phyloP scores from a whole-genome alignment of 2,888 invertebrate genomes.

The Eristalinus sepulchralis region DNA sequence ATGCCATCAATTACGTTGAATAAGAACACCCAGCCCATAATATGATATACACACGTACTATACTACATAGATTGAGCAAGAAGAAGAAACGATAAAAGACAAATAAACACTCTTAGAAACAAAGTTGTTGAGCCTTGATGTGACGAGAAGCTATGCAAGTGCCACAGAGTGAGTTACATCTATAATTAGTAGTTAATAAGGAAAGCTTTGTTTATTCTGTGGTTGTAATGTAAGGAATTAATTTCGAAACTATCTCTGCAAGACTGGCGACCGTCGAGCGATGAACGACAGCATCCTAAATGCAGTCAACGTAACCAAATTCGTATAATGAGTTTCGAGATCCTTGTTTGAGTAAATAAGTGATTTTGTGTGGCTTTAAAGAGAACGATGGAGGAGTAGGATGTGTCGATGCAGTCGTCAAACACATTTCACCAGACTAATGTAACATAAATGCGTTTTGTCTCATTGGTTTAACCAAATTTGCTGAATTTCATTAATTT shows the following conservation, averaged over 20 bases:
- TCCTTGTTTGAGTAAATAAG: conserved; percentile 27
- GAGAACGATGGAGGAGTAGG: background rate
- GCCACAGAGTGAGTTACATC: conserved; percentile 46
- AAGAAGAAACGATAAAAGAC: conserved; percentile 13
- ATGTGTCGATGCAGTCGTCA: background rate
- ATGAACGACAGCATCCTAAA: background rate
- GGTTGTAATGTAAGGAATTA: conserved; percentile 28
- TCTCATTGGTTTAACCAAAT: background rate
- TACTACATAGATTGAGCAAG: conserved; percentile 14
- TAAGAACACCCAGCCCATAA: conserved; percentile 11
- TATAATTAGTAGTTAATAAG: conserved; percentile 59
- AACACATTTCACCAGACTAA: background rate
- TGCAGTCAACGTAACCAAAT: conserved; percentile 27
- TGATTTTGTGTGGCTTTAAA: conserved; percentile 18
- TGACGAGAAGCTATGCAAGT: conserved; percentile 13
- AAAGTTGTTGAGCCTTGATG: conserved; percentile 40
- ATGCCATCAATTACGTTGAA: conserved; percentile 23
- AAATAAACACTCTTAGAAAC: conserved; percentile 14
- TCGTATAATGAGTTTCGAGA: conserved; percentile 36
- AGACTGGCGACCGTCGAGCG: background rate
- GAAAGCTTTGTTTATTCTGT: conserved; percentile 42
- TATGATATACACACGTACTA: background rate
- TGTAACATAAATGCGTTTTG: background rate
- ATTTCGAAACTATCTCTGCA: conserved; percentile 23
- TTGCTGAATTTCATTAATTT: no score